Percentiles rank a stretch among this genome's conserved stretches.
phyloP scores from a whole-genome alignment of 2,888 invertebrate genomes.

The Drosophila lutescens region DNA sequence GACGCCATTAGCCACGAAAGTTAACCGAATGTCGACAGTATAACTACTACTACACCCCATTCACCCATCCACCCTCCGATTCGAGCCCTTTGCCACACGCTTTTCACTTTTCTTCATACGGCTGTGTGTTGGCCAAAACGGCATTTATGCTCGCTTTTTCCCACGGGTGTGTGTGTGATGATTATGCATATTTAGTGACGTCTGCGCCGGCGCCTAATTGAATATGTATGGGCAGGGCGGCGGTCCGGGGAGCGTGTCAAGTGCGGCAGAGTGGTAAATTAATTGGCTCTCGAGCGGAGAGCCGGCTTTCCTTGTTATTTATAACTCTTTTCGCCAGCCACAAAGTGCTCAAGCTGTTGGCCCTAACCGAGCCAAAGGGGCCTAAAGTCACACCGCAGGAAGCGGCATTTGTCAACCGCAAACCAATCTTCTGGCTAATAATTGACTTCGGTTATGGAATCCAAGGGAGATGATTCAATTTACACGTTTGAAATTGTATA shows the following conservation, averaged over 20 bases:
- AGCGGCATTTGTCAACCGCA: slow-evolving; percentile 9
- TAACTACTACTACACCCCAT: not conserved
- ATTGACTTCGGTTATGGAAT: not conserved
- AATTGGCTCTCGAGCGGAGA: slow-evolving; percentile 56
- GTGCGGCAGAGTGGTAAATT: slow-evolving; percentile 57
- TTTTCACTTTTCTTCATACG: not conserved
- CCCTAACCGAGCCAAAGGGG: not conserved
- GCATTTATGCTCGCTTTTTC: slow-evolving; percentile 31
- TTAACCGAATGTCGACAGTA: slow-evolving; percentile 40
- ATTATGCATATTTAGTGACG: slow-evolving; percentile 66
- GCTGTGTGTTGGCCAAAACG: slow-evolving; percentile 26
- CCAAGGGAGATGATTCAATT: not conserved
- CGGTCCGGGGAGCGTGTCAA: slow-evolving; percentile 24
- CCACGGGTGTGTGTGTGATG: slow-evolving; percentile 32
- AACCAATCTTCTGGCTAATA: slow-evolving; percentile 1
- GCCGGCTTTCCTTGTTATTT: slow-evolving; percentile 15
- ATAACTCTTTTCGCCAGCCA: not conserved
- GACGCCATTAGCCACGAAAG: slow-evolving; percentile 60
- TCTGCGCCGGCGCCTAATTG: slow-evolving; percentile 64
- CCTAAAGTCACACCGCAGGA: not conserved
- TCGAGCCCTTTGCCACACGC: slow-evolving; percentile 14
- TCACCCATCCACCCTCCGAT: slow-evolving; percentile 1
- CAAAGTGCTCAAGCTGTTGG: slow-evolving; percentile 8
- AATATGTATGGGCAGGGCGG: slow-evolving; percentile 48
- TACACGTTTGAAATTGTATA: not conserved